Evolutionary conservation across 2,113 vertebrate species (phyloP), one percentile per base, ranked within the genome.

Genomic region (Neogale vison): DNA sequence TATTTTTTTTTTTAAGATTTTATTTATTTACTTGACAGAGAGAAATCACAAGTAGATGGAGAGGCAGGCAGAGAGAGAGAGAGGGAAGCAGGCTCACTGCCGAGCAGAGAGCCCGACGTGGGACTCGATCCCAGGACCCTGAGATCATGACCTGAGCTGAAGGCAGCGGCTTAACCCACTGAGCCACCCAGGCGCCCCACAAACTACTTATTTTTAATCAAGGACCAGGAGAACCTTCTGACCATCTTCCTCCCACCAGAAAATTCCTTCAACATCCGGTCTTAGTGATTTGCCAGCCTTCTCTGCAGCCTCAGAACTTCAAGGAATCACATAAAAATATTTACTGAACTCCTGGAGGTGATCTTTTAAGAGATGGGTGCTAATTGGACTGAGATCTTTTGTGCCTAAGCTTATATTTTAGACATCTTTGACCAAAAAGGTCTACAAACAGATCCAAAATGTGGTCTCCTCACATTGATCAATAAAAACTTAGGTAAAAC

Each of bases 321-420:
- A 83, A 85, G n/a, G 21, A 85, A 89, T 82, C 71, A 82, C 61
- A 95, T 45, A 92, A 89, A 93, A 89, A 94, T 59, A 95, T 47
- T 69, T 88, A 81, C 7, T 72, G 36, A 95, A 92, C 86, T 94
- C 84, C 55, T 77, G 61, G 24, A 90, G 59, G 39, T 57, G 13
- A 63, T 45, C 23, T n/a, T 83, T 86, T 74, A 77, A 80, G 74
- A 81, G 31, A 47, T 7, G 2, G 71, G 50, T 18, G n/a, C 52
- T 77, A 55, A 84, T 67, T 72, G 39, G 82, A 50, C 47, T 7
- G 1, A 74, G 29, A 2, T 13, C 15, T 72, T 86, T 86, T 34
- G 45, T 86, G 77, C 42, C 77, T 92, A 71, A 84, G 59, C n/a
- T 72, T 69, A 12, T 1, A 45, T 77, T 76, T 88, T 82, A 89